Base-by-base conservation (phyloP, 1,140 invertebrate genomes). In the Pinna nobilis region DNA sequence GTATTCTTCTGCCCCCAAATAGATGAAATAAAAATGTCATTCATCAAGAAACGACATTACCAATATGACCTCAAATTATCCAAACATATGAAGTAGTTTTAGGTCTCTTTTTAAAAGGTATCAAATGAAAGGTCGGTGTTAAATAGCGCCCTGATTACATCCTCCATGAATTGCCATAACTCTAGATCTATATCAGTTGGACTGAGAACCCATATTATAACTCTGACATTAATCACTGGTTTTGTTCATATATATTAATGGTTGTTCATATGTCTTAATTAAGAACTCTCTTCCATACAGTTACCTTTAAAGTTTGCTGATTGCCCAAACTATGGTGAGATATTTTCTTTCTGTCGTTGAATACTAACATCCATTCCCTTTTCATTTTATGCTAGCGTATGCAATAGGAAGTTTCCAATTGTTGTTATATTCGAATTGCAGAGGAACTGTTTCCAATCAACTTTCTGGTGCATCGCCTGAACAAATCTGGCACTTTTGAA, bases 331-430 rank as follows among this genome's bases (percentile, higher is more conserved):
- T n/a, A 30, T n/a, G n/a, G n/a, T n/a, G n/a, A n/a, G n/a, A n/a
- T n/a, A n/a, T n/a, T n/a, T n/a, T n/a, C n/a, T n/a, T n/a, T n/a
- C n/a, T n/a, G n/a, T n/a, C n/a, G n/a, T n/a, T n/a, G n/a, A n/a
- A 76, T 70, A 77, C 92, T 92, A 18, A 68, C 30, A 6, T 30
- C n/a, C 9, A 92, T 92, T n/a, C 63, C 64, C 23, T 72, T 33
- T 91, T 90, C 9, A 44, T 44, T 44, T 44, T 44, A 9, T 9
- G 23, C 50, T 51, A 51, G 50, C 50, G 32, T 28, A 28, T 6
- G 55, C 55, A 13, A 59, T 20, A 6, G 55, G 55, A 59, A 30
- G 20, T 33, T 30, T 30, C 23, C 7, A 15, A 51, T 20, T 23
- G 32, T 33, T 59, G 13, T 59, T 4, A 28, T 59, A 20, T 11